Conservation (phyloP, 1,140 invertebrate genomes). For the Drosophila nasuta region DNA sequence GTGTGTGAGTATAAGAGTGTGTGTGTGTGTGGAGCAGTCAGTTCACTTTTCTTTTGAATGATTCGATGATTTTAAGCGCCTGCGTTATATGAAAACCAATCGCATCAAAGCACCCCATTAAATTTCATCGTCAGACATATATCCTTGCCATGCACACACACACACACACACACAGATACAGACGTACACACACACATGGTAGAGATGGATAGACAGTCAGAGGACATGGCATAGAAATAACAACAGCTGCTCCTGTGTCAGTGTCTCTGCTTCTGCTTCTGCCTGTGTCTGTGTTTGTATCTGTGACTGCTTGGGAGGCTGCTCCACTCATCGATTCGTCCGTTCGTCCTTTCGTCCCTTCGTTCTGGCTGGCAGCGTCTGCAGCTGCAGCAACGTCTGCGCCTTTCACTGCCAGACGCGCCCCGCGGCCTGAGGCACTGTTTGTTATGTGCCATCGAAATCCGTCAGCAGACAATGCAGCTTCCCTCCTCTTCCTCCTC, state of each 20-base stretch:
- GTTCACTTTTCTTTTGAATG: conserved; percentile 85
- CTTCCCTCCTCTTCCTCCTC: conserved; percentile 24
- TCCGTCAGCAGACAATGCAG: conserved; percentile 75
- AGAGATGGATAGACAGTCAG: conserved; percentile 39
- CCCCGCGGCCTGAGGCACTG: conserved; percentile 48
- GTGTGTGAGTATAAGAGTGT: conserved; percentile 26
- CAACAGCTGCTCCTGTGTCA: conserved; percentile 64
- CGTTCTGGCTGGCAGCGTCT: conserved; percentile 27
- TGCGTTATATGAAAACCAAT: conserved; percentile 85
- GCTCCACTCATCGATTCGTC: background rate
- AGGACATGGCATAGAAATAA: conserved; percentile 62
- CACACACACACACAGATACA: conserved; percentile 29
- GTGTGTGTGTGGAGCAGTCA: conserved; percentile 69
- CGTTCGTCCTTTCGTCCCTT: background rate
- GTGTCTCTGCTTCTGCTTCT: conserved; percentile 8
- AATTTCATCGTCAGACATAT: conserved; percentile 85
- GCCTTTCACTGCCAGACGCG: conserved; percentile 47
- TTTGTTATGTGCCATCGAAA: conserved; percentile 78
- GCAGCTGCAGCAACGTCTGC: conserved; percentile 42
- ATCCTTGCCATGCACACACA: conserved; percentile 66
- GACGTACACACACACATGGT: conserved; percentile 19
- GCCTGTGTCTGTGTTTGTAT: conserved; percentile 3
- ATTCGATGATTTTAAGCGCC: conserved; percentile 85
- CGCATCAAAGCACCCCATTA: conserved; percentile 85
- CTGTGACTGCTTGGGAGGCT: conserved; percentile 34